Percentiles rank a stretch among this genome's conserved stretches.
phyloP scores from a whole-genome alignment of 1,140 invertebrate genomes.

The Conus betulinus region DNA sequence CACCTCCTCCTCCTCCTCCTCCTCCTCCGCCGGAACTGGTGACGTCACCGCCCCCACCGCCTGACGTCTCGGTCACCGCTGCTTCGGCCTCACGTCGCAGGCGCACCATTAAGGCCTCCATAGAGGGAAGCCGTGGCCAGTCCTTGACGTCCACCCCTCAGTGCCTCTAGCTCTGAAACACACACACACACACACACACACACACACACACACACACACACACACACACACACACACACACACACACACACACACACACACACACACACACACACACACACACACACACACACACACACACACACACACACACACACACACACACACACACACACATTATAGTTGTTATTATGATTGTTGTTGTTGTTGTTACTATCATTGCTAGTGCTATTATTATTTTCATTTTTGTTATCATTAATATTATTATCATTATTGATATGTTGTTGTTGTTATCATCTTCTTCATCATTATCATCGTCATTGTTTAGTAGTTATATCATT shows the following conservation, averaged over 20 bases:
- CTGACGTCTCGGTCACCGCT: too few species aligned
- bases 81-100: too few species aligned
- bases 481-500: too few species aligned
- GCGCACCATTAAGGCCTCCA: too few species aligned
- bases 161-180: background rate
- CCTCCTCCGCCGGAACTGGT: too few species aligned
- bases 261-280: background rate
- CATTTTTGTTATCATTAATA: background rate
- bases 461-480: too few species aligned
- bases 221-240: conserved; percentile 17
- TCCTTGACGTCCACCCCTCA: too few species aligned
- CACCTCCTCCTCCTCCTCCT: too few species aligned
- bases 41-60: too few species aligned
- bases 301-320: background rate
- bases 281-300: background rate
- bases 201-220: conserved; percentile 8
- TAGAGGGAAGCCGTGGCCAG: background rate
- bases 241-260: conserved; percentile 6
- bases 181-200: conserved; percentile 5
- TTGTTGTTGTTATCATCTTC: background rate
- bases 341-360: background rate
- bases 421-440: background rate
- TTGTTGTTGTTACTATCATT: background rate
- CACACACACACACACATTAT: background rate
- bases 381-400: background rate